phyloP scores from a whole-genome alignment of 2,113 vertebrate genomes.

The Otolemur garnettii region DNA sequence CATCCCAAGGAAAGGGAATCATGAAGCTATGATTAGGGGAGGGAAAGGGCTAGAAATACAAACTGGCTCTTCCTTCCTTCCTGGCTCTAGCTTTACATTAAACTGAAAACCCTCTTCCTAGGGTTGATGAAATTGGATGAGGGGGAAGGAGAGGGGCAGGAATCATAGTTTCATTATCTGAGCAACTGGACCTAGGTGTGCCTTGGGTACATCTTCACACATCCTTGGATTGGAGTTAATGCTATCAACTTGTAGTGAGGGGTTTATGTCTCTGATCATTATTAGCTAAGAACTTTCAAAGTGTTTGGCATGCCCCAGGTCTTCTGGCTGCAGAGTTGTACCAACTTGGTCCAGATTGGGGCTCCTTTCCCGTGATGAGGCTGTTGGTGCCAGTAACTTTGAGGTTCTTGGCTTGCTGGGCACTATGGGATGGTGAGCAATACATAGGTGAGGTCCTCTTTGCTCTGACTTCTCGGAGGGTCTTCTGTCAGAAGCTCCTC shows the following conservation, averaged over 20 bases:
- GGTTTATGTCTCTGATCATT: not conserved
- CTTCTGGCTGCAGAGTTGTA: not conserved
- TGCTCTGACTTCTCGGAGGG: constrained; percentile 15
- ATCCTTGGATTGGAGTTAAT: constrained; percentile 18
- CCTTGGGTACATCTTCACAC: not conserved
- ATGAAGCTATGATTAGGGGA: not conserved
- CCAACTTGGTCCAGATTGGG: not conserved
- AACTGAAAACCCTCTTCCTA: not conserved
- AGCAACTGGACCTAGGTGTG: not conserved
- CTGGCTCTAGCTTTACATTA: not conserved
- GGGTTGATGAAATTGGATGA: constrained; percentile 1
- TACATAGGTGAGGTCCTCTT: constrained; percentile 3
- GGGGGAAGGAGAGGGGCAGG: not conserved
- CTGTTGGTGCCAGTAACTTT: not conserved
- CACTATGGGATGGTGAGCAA: not conserved
- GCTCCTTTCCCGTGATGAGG: not conserved
- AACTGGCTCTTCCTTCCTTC: constrained; percentile 48
- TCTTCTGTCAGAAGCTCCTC: constrained; percentile 16
- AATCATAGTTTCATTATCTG: constrained; percentile 17
- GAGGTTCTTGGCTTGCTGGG: not conserved
- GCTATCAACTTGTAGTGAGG: not conserved
- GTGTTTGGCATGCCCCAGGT: not conserved
- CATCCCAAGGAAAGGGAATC: not conserved
- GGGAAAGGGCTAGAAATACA: constrained; percentile 7
- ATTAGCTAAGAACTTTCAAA: constrained; percentile 13